Conservation (phyloP, 2,888 invertebrate species). For the Pammene fasciana region DNA sequence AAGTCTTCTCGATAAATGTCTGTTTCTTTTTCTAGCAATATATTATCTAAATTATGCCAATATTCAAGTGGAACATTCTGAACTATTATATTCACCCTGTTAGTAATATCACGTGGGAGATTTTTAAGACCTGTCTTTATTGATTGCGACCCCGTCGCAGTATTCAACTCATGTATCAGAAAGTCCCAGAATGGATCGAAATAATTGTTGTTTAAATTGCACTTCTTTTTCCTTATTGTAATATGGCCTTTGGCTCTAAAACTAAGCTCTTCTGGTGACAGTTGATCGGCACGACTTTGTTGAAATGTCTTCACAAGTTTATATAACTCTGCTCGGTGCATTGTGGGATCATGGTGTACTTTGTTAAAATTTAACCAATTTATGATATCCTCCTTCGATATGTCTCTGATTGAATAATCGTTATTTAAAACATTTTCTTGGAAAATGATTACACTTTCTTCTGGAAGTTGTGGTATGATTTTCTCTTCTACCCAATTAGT, state of each 20-base stretch:
- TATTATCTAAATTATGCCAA: constrained; percentile 21
- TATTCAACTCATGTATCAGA: background rate
- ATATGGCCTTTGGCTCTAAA: constrained; percentile 16
- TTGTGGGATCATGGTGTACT: constrained; percentile 18
- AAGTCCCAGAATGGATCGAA: constrained; percentile 29
- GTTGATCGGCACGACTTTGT: background rate
- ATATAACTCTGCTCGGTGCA: constrained; percentile 31
- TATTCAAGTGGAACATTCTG: constrained; percentile 13
- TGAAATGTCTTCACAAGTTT: constrained; percentile 16
- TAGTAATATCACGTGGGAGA: background rate
- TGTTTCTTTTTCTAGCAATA: background rate
- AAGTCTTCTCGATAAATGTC: constrained; percentile 18
- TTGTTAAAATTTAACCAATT: constrained; percentile 21
- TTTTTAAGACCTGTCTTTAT: background rate
- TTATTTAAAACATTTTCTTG: constrained; percentile 9
- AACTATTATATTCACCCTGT: background rate
- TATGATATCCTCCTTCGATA: constrained; percentile 27
- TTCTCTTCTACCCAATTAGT: constrained; percentile 23
- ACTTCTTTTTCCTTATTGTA: background rate
- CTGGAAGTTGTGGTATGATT: constrained; percentile 18
- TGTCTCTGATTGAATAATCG: background rate
- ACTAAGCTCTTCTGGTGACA: background rate
- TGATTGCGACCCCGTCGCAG: background rate
- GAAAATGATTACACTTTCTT: constrained; percentile 25
- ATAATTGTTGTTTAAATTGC: constrained; percentile 11